phyloP scores from a whole-genome alignment of 2,797 vertebrate genomes.

The Chiroxiphia lanceolata region DNA sequence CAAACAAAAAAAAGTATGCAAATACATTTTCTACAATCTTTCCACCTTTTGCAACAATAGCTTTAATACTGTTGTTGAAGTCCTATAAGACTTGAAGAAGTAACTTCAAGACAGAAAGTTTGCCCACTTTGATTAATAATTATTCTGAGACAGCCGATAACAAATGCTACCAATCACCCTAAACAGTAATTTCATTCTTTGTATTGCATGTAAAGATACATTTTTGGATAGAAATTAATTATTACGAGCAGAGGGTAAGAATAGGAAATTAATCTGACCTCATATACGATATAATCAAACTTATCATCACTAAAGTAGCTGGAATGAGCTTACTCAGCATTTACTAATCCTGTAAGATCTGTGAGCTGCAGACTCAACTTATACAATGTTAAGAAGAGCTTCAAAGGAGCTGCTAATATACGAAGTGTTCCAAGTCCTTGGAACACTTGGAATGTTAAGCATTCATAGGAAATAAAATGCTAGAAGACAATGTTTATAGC shows the following conservation, averaged over 20 bases:
- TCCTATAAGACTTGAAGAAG: background rate
- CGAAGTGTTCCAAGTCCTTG: background rate
- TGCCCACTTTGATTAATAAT: background rate
- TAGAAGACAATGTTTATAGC: background rate
- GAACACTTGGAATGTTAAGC: background rate
- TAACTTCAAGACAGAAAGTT: background rate
- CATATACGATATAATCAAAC: background rate
- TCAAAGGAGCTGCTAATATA: background rate
- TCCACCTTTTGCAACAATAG: background rate
- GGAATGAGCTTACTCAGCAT: background rate
- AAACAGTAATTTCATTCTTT: background rate
- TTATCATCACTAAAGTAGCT: background rate
- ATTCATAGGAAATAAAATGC: background rate
- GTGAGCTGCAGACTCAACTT: background rate
- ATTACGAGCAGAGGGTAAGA: background rate
- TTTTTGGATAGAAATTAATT: background rate
- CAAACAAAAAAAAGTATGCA: background rate
- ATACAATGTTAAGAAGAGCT: background rate
- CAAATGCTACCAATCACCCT: background rate
- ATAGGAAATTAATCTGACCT: background rate
- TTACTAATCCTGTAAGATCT: background rate
- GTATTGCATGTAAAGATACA: background rate
- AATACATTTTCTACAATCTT: background rate
- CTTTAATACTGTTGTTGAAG: background rate
- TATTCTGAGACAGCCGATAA: background rate